Evolutionary conservation across 2,888 invertebrate genomes (phyloP).

Genomic region (Sarcophaga rosellei): DNA sequence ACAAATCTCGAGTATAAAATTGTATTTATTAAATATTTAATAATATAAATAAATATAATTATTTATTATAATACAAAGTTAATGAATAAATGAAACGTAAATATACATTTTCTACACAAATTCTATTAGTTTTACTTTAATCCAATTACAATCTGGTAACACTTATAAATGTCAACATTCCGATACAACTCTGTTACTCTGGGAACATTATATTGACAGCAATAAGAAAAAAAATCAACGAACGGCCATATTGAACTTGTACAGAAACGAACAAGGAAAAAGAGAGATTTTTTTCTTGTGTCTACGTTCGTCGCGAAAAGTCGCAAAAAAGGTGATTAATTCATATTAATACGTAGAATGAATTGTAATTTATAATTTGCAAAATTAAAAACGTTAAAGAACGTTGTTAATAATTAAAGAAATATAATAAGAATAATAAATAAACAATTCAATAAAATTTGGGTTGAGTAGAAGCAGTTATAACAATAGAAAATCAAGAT

Average conservation of each 20-base stretch:
- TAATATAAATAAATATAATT: too few relatives aligned
- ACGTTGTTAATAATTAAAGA: conserved; percentile 34
- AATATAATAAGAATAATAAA: conserved; percentile 16
- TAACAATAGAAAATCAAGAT: conserved; percentile 42
- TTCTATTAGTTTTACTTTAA: not conserved
- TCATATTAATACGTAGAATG: conserved; percentile 64
- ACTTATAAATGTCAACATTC: conserved; percentile 26
- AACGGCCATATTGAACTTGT: conserved; percentile 69
- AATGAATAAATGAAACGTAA: not conserved
- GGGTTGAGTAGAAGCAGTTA: conserved; percentile 53
- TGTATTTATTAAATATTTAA: too few relatives aligned
- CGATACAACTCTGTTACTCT: conserved; percentile 56
- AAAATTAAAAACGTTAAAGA: conserved; percentile 44
- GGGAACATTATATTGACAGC: conserved; percentile 45
- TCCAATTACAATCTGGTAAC: conserved; percentile 26
- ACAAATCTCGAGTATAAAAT: too few relatives aligned
- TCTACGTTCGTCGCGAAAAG: conserved; percentile 69
- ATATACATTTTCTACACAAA: not conserved
- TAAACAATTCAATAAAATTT: conserved; percentile 34
- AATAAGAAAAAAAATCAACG: conserved; percentile 54
- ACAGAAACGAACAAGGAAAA: conserved; percentile 64
- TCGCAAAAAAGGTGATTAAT: conserved; percentile 72
- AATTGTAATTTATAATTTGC: conserved; percentile 61
- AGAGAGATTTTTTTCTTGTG: conserved; percentile 68
- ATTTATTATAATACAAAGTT: too few relatives aligned